phyloP scores from a whole-genome alignment of 2,888 invertebrate species.

The Pachycephus smyrnensis region DNA sequence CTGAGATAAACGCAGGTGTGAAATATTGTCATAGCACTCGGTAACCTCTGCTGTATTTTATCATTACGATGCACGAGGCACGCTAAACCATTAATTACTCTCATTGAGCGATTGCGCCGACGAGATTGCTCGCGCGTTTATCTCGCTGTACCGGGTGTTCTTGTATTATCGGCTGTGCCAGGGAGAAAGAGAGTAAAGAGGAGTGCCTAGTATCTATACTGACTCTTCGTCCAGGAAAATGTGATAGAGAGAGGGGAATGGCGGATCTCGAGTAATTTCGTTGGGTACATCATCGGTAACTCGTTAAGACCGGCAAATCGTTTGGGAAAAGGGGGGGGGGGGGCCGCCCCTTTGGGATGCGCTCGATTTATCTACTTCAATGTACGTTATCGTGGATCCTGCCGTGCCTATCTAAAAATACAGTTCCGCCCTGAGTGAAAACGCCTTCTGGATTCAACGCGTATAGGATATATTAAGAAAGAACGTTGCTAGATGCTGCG shows the following conservation, averaged over 20 bases:
- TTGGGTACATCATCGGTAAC: slow-evolving; percentile 16
- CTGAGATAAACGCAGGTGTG: not conserved
- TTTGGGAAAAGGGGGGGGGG: not conserved
- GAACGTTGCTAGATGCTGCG: not conserved
- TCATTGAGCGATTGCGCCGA: slow-evolving; percentile 32
- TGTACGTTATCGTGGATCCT: not conserved
- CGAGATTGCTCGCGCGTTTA: slow-evolving; percentile 24
- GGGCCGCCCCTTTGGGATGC: not conserved
- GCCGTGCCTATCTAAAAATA: not conserved
- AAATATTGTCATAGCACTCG: not conserved
- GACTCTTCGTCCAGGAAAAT: not conserved
- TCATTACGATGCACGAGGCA: slow-evolving; percentile 29
- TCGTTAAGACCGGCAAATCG: slow-evolving; percentile 22
- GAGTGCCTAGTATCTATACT: not conserved
- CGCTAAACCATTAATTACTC: slow-evolving; percentile 33
- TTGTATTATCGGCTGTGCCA: not conserved
- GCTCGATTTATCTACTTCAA: not conserved
- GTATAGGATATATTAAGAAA: not conserved
- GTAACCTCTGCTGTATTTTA: slow-evolving; percentile 26
- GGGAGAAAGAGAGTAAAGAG: not conserved
- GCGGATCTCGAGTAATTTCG: not conserved
- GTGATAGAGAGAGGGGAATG: not conserved
- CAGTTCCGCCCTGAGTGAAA: not conserved
- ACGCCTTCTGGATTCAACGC: not conserved
- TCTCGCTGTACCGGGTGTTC: not conserved